Conservation (phyloP, 2,888 invertebrate genomes). For the Lasioglossum morio region DNA sequence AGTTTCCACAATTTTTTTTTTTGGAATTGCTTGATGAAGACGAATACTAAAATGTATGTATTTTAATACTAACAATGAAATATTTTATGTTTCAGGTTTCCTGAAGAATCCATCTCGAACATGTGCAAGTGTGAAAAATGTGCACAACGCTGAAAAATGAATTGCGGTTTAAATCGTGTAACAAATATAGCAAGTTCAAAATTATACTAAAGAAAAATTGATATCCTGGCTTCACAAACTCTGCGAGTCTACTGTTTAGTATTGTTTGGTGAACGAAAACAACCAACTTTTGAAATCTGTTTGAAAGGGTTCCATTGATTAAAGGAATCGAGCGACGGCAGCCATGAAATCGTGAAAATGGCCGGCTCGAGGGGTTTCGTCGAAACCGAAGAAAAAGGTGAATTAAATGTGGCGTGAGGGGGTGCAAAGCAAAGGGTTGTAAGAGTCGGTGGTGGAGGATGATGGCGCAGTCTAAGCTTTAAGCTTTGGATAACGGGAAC, state of each 20-base stretch:
- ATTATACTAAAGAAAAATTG: background rate
- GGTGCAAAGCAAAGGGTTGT: slow-evolving; percentile 43
- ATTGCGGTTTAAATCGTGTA: background rate
- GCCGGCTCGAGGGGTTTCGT: background rate
- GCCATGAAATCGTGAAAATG: background rate
- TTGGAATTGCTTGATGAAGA: background rate
- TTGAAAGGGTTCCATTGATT: background rate
- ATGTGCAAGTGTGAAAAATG: background rate
- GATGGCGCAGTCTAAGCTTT: slow-evolving; percentile 66
- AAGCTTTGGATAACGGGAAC: slow-evolving; percentile 80
- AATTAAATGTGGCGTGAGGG: slow-evolving; percentile 53
- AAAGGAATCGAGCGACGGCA: background rate
- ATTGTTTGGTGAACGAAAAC: background rate
- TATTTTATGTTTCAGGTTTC: background rate
- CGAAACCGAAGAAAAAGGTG: background rate
- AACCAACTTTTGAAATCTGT: background rate
- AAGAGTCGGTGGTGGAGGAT: slow-evolving; percentile 59
- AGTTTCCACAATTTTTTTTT: background rate
- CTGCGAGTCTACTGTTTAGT: background rate
- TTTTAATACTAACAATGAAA: background rate
- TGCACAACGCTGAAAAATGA: background rate
- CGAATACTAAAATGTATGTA: background rate
- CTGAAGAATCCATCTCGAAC: background rate
- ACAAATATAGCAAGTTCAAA: background rate
- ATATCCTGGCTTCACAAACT: background rate